These are phyloP conservation scores for Trichomalopsis sarcophagae DNA, from an alignment of 1,140 invertebrate genomes.

Conservation along the genomic window DNA sequence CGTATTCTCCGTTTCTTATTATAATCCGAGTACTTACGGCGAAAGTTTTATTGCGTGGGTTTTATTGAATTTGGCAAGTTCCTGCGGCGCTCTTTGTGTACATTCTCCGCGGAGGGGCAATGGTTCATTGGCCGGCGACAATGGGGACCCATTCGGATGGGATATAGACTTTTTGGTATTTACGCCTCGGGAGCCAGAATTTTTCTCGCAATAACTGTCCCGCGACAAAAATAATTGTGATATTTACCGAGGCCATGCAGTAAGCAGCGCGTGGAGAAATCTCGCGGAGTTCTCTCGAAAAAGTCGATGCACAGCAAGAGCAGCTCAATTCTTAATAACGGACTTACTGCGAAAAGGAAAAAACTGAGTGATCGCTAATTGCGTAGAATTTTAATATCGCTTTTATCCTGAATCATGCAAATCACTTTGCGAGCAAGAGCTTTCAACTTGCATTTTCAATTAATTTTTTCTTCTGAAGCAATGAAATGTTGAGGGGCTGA, in stretches of 20 bases:
- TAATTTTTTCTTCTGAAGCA: neutral
- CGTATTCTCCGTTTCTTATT: constrained; percentile 10
- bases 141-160: neutral
- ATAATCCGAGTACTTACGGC: neutral
- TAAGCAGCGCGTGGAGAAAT: neutral
- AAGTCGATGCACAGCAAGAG: no score
- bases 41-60: neutral
- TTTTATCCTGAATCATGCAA: neutral
- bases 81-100: neutral
- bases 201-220: neutral
- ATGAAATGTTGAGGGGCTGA: neutral
- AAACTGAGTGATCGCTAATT: neutral
- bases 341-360: no score
- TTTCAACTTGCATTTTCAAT: neutral
- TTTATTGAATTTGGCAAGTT: constrained; percentile 4
- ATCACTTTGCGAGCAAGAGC: neutral
- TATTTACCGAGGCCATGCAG: neutral
- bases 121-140: neutral
- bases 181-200: neutral
- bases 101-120: neutral
- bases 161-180: neutral
- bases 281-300: neutral
- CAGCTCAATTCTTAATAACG: no score
- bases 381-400: no score
- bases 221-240: neutral